These are phyloP conservation scores for Pomatorhinus ruficollis DNA, from an alignment of 2,113 vertebrate species.

Conservation along the genomic window DNA sequence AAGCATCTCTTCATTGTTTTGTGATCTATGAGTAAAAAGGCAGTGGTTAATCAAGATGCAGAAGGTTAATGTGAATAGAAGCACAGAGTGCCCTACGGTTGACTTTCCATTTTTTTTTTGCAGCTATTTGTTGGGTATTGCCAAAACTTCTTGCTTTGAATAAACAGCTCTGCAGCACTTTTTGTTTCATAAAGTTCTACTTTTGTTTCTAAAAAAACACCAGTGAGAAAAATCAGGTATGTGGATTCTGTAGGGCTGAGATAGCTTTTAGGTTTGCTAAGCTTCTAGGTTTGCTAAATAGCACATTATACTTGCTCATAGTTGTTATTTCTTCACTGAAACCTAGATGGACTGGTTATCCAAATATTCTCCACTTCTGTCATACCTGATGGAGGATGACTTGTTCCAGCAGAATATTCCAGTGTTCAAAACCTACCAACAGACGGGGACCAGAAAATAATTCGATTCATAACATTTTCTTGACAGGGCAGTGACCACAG, in stretches of 20 bases:
- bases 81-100: background rate
- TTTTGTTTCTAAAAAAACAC: background rate
- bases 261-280: background rate
- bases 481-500: background rate
- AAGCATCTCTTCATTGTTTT: background rate
- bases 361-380: background rate
- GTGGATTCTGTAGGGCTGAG: background rate
- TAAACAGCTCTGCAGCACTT: background rate
- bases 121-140: background rate
- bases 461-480: background rate
- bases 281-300: background rate
- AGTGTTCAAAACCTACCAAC: background rate
- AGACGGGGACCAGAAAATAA: background rate
- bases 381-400: background rate
- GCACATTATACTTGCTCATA: background rate
- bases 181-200: background rate
- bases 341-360: background rate
- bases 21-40: background rate
- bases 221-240: background rate
- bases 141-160: background rate
- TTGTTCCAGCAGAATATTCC: background rate
- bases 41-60: background rate
- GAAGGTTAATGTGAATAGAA: background rate
- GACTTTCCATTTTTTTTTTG: background rate
- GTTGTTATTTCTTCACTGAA: background rate